Evolutionary conservation across 2,888 invertebrate species (phyloP).

Genomic region (Plagiodera versicolora): DNA sequence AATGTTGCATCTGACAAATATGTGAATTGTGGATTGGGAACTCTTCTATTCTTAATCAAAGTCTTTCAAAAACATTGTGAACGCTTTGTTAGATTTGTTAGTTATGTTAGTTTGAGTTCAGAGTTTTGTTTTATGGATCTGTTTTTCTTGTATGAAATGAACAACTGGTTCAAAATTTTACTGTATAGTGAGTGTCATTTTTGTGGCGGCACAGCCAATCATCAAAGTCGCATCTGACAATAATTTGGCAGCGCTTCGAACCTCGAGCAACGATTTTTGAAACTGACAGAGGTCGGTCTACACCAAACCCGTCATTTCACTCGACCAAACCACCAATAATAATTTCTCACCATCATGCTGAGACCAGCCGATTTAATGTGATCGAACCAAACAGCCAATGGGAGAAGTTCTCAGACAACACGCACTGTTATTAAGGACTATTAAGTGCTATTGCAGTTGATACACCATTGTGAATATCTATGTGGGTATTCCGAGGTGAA

Average conservation of each 20-base stretch:
- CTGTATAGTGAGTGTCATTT: too few relatives aligned
- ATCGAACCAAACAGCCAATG: conserved; percentile 52
- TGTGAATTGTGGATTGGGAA: too few relatives aligned
- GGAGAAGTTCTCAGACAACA: conserved; percentile 46
- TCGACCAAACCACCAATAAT: conserved; percentile 54
- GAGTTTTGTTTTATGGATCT: too few relatives aligned
- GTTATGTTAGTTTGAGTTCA: too few relatives aligned
- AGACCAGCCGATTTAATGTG: conserved; percentile 56
- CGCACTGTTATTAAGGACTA: conserved; percentile 57
- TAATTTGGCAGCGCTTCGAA: conserved; percentile 41
- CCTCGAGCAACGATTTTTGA: conserved; percentile 51
- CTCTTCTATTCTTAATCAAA: too few relatives aligned
- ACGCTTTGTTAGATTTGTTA: too few relatives aligned
- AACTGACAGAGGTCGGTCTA: conserved; percentile 42
- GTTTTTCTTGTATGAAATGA: too few relatives aligned
- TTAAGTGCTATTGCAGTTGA: conserved; percentile 57
- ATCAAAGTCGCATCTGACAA: conserved; percentile 54
- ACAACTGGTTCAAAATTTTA: too few relatives aligned
- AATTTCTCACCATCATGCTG: conserved; percentile 56
- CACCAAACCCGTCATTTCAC: conserved; percentile 51
- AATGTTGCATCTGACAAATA: too few relatives aligned
- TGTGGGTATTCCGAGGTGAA: conserved; percentile 36
- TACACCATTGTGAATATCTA: conserved; percentile 52
- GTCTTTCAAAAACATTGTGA: too few relatives aligned
- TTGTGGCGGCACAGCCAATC: conserved; percentile 44